Evolutionary conservation across 1,140 invertebrate species (phyloP), one percentile per base, ranked within the genome.

Genomic region (Drosophila pruinosa): DNA sequence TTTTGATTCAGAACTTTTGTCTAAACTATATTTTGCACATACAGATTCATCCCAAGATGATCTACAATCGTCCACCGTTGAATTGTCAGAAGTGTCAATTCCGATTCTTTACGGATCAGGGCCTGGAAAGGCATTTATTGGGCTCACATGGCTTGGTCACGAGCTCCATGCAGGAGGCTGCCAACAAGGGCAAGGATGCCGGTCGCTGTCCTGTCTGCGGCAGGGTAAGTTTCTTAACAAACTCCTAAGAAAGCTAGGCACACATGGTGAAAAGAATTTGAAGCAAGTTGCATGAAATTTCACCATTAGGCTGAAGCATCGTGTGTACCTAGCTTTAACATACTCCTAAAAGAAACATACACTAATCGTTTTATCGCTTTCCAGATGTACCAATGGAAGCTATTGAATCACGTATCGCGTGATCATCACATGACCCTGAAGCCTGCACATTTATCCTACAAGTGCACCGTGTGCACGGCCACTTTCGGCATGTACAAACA

Each of bases 41-140:
- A 17, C 3, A 91, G 92, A 98, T 98, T 86, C 97, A 98, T 93
- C 97, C 97, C 67, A 98, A 98, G 92, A 98, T 98, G 97, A 97
- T 98, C 68, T 97, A 97, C 89, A 98, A 97, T 92, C 93, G 97
- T 92, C 97, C 97, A 65, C 97, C 97, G 26, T 92, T 99, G 56
- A 98, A 98, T 91, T 99, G 97, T 92, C 97, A 98, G 91, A 98
- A 98, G 91, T 99, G 98, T 94, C 96, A 98, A 92, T 98, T 97
- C 91, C 92, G 94, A 61, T 94, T 94, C 83, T 94, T 94, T 75
- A 94, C 94, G 17, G 94, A 94, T 90, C 93, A 98, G 93, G 97
- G 97, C 14, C 91, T 98, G 26, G 97, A 99, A 92, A 93, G 97
- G 81, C 97, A 99, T 94, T 93, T 98, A 72, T 93, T 99, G 41